Evolutionary conservation across 1,140 invertebrate species (phyloP), one percentile per base, ranked within the genome.

Genomic region (Platyura marginata): DNA sequence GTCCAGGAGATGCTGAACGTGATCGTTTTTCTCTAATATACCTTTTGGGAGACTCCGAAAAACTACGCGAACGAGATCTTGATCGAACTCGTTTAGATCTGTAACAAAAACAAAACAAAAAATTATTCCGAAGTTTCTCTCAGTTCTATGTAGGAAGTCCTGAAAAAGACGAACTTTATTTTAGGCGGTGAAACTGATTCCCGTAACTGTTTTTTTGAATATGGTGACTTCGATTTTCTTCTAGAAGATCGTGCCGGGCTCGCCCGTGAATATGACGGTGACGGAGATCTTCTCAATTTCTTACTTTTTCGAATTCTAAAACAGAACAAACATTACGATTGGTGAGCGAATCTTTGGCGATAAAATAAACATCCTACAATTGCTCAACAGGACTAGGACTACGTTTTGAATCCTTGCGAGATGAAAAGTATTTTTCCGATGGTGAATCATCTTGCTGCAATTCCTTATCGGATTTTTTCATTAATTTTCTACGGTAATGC

Each of bases 401-500:
- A 15, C 43, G 11, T 39, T 32, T 25, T 3, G 10, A 4, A n/a
- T n/a, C n/a, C n/a, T n/a, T n/a, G n/a, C n/a, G n/a, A 37, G 19
- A 15, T 11, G 11, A 22, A 9, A 5, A 13, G 21, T 23, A n/a
- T n/a, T 40, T 21, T 13, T 40, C 22, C 3, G 6, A 5, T 39
- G 43, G 36, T 15, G 43, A 40, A 15, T 37, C 34, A 11, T 15
- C n/a, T 18, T 29, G 3, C 16, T 21, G 23, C 3, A 33, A 18
- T 41, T 42, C 25, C n/a, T 15, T 40, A 47, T 20, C 32, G n/a
- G 39, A 39, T 44, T 55, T 88, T 61, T 78, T 77, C 23, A 94
- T 71, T 32, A 96, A 72, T 61, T 94, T 93, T 51, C 83, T 74
- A 32, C 92, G 68, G 59, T 93, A 95, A 65, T 92, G 82, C 58